A percentile compares a stretch with the other conserved stretches of the same genome.
Conservation (phyloP, 2,113 vertebrate genomes). For the Varanus komodoensis region DNA sequence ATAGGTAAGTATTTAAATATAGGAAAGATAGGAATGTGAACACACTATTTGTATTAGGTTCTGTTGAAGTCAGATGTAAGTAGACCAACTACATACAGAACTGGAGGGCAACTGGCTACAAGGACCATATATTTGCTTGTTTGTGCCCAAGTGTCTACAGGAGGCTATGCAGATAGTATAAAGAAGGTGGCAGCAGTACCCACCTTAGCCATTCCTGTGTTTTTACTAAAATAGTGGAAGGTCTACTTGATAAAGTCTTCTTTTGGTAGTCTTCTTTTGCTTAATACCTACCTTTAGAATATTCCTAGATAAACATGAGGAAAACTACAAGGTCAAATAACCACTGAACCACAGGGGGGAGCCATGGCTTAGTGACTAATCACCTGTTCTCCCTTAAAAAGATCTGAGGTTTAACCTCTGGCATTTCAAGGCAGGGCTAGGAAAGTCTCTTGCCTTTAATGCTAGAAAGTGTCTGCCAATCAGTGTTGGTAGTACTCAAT, state of each 20-base stretch:
- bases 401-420: too few species aligned
- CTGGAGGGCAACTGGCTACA: not conserved
- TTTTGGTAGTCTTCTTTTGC: not conserved
- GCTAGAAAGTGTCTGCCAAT: too few species aligned
- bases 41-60: not conserved
- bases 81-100: too few species aligned
- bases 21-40: not conserved
- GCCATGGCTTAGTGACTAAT: too few species aligned
- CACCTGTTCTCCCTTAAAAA: too few species aligned
- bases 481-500: too few species aligned
- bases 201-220: not conserved
- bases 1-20: too few species aligned
- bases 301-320: too few species aligned
- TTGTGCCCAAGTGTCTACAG: not conserved
- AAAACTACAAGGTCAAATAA: too few species aligned
- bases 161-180: not conserved
- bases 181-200: not conserved
- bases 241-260: not conserved
- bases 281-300: not conserved
- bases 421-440: too few species aligned
- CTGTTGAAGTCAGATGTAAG: not conserved
- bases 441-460: too few species aligned
- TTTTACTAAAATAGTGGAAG: not conserved
- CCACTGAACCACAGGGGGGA: too few species aligned
- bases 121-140: not conserved